A percentile compares a stretch with the other conserved stretches of the same genome.
phyloP scores from a whole-genome alignment of 92 coral and sea anemone species.

The Metridium senile region DNA sequence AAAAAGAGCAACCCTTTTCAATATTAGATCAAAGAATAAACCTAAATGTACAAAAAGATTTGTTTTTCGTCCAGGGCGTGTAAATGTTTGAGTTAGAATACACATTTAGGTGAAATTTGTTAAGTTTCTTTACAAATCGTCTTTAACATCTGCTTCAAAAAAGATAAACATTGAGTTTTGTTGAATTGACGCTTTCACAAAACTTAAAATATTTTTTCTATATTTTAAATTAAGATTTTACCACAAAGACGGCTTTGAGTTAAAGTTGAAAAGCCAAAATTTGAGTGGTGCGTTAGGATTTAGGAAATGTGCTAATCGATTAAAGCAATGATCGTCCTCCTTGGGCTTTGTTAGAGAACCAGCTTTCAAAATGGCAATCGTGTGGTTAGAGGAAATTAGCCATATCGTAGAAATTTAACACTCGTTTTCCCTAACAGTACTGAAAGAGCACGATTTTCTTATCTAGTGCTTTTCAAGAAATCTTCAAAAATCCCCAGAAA shows the following conservation, averaged over 20 bases:
- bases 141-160: constrained; percentile 17
- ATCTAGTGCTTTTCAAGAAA: too few relatives aligned
- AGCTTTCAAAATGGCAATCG: constrained; percentile 22
- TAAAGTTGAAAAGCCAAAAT: background rate
- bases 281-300: background rate
- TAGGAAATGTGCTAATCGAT: constrained; percentile 1
- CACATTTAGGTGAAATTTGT: constrained; percentile 12
- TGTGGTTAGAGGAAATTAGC: constrained; percentile 31
- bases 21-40: background rate
- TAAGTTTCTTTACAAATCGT: constrained; percentile 22
- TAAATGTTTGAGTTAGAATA: background rate
- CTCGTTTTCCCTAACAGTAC: background rate
- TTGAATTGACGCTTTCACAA: background rate
- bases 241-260: background rate
- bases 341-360: constrained; percentile 11
- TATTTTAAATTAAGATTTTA: background rate
- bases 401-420: constrained; percentile 18
- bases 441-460: too few relatives aligned
- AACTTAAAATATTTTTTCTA: background rate
- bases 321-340: background rate
- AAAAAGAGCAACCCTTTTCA: background rate
- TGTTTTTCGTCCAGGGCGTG: background rate
- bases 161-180: constrained; percentile 12
- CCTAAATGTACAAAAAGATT: background rate
- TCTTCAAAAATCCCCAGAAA: too few relatives aligned